Evolutionary conservation across 2,888 invertebrate species (phyloP).

Genomic region (Drosophila infuscata): DNA sequence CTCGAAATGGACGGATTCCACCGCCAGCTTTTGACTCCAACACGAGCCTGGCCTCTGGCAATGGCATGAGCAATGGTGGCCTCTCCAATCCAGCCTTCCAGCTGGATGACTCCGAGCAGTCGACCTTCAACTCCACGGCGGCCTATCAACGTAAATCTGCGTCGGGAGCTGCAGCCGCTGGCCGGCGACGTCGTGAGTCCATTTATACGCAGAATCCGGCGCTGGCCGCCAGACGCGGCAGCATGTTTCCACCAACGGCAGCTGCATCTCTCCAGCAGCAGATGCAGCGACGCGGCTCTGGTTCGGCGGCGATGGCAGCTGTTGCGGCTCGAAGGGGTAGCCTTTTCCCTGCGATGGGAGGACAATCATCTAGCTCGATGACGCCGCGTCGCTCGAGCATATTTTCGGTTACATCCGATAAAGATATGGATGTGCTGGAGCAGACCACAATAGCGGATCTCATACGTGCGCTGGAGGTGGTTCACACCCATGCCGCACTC

Average conservation of each 20-base stretch:
- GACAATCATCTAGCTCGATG: background rate
- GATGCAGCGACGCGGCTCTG: constrained; percentile 79
- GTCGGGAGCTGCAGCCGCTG: constrained; percentile 36
- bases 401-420: constrained; percentile 83
- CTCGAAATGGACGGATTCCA: constrained; percentile 68
- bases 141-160: constrained; percentile 73
- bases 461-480: constrained; percentile 90
- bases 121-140: constrained; percentile 54
- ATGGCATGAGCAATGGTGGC: constrained; percentile 48
- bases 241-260: constrained; percentile 77
- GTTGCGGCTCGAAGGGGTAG: constrained; percentile 80
- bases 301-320: constrained; percentile 57
- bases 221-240: constrained; percentile 74
- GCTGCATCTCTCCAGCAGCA: constrained; percentile 61
- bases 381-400: constrained; percentile 77
- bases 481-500: constrained; percentile 86
- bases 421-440: constrained; percentile 87
- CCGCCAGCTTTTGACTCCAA: constrained; percentile 61
- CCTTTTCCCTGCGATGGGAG: constrained; percentile 68
- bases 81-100: constrained; percentile 63
- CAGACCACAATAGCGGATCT: constrained; percentile 94
- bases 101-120: constrained; percentile 60
- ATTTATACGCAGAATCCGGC: constrained; percentile 83
- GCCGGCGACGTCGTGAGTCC: constrained; percentile 79
- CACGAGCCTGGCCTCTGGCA: constrained; percentile 50